Percentiles rank a stretch among this genome's conserved stretches.
phyloP scores from a whole-genome alignment of 2,113 vertebrate genomes.

The Nansenia antarctica region DNA sequence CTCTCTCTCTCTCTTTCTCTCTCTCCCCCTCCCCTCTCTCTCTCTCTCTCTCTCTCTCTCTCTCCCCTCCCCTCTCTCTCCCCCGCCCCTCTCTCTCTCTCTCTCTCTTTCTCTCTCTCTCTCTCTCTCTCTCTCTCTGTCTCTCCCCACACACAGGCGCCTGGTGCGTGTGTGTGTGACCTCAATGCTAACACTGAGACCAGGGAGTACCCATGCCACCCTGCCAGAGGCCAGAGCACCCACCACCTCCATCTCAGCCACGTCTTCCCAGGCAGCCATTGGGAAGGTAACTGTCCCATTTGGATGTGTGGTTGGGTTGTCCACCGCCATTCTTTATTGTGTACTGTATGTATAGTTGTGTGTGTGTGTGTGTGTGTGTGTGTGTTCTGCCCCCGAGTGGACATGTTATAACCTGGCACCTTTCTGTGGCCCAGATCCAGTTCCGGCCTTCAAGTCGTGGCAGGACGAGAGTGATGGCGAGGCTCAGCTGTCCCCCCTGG shows the following conservation, averaged over 20 bases:
- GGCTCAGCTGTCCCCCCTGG: constrained; percentile 94
- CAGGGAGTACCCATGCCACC: constrained; percentile 55
- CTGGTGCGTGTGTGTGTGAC: constrained; percentile 51
- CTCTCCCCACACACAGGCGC: constrained; percentile 42
- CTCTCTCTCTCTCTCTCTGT: neutral
- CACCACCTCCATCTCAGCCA: constrained; percentile 57
- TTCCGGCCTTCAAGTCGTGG: constrained; percentile 95
- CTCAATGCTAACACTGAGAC: constrained; percentile 75
- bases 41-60: neutral
- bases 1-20: neutral
- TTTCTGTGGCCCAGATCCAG: constrained; percentile 79
- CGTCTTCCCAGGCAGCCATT: constrained; percentile 64
- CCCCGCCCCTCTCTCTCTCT: neutral
- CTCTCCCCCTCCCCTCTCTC: neutral
- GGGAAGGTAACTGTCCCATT: constrained; percentile 68
- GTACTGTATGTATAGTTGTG: neutral
- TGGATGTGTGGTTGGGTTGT: neutral
- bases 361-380: neutral
- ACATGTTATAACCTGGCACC: neutral
- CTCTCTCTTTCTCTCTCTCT: neutral
- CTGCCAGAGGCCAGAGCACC: constrained; percentile 27
- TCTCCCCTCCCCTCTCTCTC: neutral
- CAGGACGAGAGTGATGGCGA: constrained; percentile 93
- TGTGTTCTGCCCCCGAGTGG: neutral
- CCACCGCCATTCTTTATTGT: neutral